phyloP scores from a whole-genome alignment of 2,113 vertebrate species.

The Pagrus major region DNA sequence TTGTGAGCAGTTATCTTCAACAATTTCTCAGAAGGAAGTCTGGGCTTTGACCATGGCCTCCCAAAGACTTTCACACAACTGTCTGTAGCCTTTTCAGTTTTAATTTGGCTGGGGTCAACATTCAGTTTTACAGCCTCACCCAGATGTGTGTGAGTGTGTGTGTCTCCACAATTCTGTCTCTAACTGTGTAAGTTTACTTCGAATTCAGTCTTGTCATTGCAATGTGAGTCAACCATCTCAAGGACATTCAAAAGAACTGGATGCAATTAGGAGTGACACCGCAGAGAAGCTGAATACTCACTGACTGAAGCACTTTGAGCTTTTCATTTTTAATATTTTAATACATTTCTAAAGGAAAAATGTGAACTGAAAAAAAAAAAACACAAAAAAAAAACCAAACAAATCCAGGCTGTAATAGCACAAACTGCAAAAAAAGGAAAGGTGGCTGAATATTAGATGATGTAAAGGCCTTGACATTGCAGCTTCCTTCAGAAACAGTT shows the following conservation, averaged over 20 bases:
- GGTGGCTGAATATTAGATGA: too few relatives aligned
- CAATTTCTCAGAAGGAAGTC: slow-evolving; percentile 8
- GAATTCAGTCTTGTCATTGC: neutral
- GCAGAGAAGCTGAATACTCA: neutral
- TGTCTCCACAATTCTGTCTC: neutral
- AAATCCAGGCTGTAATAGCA: neutral
- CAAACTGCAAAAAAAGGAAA: neutral
- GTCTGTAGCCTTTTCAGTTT: slow-evolving; percentile 34
- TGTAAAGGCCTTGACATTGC: too few relatives aligned
- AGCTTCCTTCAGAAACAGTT: neutral
- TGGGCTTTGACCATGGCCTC: slow-evolving; percentile 13
- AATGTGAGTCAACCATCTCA: slow-evolving; percentile 24
- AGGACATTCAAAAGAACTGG: slow-evolving; percentile 30
- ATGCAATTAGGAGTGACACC: slow-evolving; percentile 10
- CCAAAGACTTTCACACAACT: neutral
- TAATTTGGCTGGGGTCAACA: slow-evolving; percentile 20
- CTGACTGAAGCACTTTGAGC: neutral
- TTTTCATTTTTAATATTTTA: slow-evolving; percentile 35
- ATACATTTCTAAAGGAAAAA: slow-evolving; percentile 16
- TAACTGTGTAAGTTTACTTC: slow-evolving; percentile 14
- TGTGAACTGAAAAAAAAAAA: too few relatives aligned
- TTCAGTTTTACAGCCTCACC: neutral
- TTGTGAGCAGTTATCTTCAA: slow-evolving; percentile 13
- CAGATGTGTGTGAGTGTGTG: slow-evolving; percentile 12
- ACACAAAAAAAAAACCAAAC: neutral